Conservation (phyloP, 2,797 vertebrate species). For the Poecilia velifera region DNA sequence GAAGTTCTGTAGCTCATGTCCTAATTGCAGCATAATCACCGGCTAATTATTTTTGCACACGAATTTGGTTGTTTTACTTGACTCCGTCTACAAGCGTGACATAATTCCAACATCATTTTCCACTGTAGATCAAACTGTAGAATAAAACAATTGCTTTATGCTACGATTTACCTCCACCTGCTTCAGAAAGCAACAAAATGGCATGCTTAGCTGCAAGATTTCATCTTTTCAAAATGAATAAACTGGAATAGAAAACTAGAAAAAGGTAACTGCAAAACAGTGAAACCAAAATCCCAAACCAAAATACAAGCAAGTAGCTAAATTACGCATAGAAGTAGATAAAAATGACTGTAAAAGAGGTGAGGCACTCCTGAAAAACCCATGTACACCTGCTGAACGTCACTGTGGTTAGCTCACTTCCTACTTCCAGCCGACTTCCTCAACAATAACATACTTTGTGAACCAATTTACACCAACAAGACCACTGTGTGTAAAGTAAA, state of each 20-base stretch:
- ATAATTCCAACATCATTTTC: background rate
- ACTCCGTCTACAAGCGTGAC: background rate
- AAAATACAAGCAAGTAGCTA: background rate
- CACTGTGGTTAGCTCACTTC: constrained; percentile 53
- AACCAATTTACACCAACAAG: background rate
- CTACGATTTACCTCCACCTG: background rate
- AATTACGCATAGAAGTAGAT: background rate
- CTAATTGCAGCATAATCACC: background rate
- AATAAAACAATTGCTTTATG: background rate
- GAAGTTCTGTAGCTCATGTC: background rate
- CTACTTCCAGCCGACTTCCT: constrained; percentile 63
- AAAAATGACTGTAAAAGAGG: background rate
- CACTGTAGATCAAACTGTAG: background rate
- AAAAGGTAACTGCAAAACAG: background rate
- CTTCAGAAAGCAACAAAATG: background rate
- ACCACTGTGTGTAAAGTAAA: background rate
- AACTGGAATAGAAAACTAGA: background rate
- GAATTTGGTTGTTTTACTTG: background rate
- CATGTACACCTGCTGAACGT: constrained; percentile 18
- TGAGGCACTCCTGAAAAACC: background rate
- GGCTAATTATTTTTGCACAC: background rate
- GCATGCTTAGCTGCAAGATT: background rate
- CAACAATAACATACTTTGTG: constrained; percentile 4
- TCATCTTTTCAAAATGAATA: background rate
- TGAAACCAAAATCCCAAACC: background rate